phyloP scores from a whole-genome alignment of 2,113 vertebrate species.

The Clarias macrocephalus region DNA sequence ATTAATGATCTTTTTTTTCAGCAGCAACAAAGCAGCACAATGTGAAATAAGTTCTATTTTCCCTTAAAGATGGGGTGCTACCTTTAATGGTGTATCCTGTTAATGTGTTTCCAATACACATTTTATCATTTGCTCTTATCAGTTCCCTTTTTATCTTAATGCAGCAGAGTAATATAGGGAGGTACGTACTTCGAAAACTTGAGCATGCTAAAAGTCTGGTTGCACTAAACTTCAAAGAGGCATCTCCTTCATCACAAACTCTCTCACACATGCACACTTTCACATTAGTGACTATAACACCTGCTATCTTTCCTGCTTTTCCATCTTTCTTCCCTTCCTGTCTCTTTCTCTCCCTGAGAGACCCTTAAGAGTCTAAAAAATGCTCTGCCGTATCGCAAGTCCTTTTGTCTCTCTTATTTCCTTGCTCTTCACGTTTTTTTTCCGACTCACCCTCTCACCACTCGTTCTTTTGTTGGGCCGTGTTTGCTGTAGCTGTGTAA shows the following conservation, averaged over 20 bases:
- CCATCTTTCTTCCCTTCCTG: slow-evolving; percentile 19
- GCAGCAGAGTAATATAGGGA: neutral
- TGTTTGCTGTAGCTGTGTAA: slow-evolving; percentile 66
- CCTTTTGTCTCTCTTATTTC: slow-evolving; percentile 1
- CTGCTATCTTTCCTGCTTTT: slow-evolving; percentile 24
- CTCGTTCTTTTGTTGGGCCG: slow-evolving; percentile 56
- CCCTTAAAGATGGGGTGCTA: neutral
- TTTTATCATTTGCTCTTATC: neutral
- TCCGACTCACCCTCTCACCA: slow-evolving; percentile 14
- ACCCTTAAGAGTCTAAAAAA: neutral
- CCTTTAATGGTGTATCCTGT: neutral
- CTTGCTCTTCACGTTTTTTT: neutral
- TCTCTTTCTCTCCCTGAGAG: slow-evolving; percentile 26
- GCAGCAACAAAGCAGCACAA: too few species aligned
- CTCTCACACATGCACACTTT: neutral
- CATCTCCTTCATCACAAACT: neutral
- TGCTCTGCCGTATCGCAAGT: neutral
- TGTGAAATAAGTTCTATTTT: neutral
- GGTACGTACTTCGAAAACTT: neutral
- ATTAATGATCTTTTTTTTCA: too few species aligned
- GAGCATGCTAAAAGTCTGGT: neutral
- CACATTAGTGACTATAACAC: neutral
- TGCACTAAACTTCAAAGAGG: neutral
- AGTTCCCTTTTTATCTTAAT: neutral
- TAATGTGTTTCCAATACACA: neutral